Evolutionary conservation across 2,888 invertebrate species (phyloP), one percentile per base, ranked within the genome.

Genomic region (Drosophila planitibia): DNA sequence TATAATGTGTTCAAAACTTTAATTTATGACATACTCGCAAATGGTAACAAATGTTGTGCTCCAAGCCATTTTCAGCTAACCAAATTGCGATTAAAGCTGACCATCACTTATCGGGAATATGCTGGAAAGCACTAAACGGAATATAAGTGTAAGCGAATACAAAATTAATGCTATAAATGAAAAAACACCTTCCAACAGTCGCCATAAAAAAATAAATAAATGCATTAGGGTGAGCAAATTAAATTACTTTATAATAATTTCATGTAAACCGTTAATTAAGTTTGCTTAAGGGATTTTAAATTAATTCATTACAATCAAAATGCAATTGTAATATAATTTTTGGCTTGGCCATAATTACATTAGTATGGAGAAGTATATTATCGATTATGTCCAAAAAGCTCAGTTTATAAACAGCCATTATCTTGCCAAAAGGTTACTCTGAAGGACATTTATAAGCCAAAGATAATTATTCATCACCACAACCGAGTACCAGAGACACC

Each of bases 381-480:
- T 51, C 19, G 51, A 51, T 28, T 28, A 28, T 19, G 51, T 28
- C 51, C 19, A 51, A 1, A 12, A 28, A 51, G 28, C 51, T 12
- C n/a, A 14, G 30, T n/a, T 30, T 3, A 30, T 30, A 30, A 52
- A n/a, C 28, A 52, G 19, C 30, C 28, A 30, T 30, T n/a, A n/a
- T 30, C 30, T n/a, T 30, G 12, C 12, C 30, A 3, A 51, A 28
- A 55, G 37, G 22, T 5, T 16, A 37, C 25, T 9, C 9, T 37
- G 28, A 30, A 33, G 16, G 41, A 37, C 61, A 52, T 10, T 51
- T 22, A 37, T 30, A 51, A 61, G 19, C 25, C 37, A 9, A 9
- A 53, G 53, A 39, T 62, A 62, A 61, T 62, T 39, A 39, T 3
- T 22, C 53, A 41, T 53, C 51, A 19, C 37, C 52, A 52, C 35